Conservation (phyloP, 1,140 invertebrate species). For the Zaprionus ghesquierei region DNA sequence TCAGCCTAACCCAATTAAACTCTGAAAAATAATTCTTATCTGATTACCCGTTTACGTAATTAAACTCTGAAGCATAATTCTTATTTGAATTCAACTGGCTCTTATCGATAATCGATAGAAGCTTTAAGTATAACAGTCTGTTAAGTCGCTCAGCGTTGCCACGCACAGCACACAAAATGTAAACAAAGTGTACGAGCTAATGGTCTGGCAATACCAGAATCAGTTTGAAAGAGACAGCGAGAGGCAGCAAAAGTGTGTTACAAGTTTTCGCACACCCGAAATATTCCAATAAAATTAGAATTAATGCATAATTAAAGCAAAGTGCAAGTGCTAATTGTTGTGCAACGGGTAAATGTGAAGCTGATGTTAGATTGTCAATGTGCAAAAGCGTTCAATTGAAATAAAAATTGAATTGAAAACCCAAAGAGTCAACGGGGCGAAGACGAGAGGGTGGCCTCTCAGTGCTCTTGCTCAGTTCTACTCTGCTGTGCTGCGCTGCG, state of each 20-base stretch:
- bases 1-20: too few relatives aligned
- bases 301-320: constrained; percentile 43
- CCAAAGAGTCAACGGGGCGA: constrained; percentile 22
- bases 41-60: too few relatives aligned
- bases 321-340: constrained; percentile 59
- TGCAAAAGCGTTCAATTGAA: constrained; percentile 2
- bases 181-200: constrained; percentile 34
- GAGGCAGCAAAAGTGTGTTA: constrained; percentile 62
- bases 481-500: constrained; percentile 13
- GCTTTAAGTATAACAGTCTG: constrained; percentile 6
- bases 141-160: constrained; percentile 25
- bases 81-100: constrained; percentile 24
- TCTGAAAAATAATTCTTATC: too few relatives aligned
- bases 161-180: constrained; percentile 21
- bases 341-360: constrained; percentile 62
- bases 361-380: constrained; percentile 16
- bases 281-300: constrained; percentile 62
- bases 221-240: constrained; percentile 72
- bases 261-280: constrained; percentile 69
- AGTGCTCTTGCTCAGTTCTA: constrained; percentile 17
- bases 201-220: constrained; percentile 41
- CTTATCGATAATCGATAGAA: neutral
- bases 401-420: constrained; percentile 32
- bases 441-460: constrained; percentile 42
- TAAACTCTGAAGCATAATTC: too few relatives aligned